Evolutionary conservation across 2,888 invertebrate species (phyloP), one percentile per base, ranked within the genome.

Genomic region (Spialia ferax): DNA sequence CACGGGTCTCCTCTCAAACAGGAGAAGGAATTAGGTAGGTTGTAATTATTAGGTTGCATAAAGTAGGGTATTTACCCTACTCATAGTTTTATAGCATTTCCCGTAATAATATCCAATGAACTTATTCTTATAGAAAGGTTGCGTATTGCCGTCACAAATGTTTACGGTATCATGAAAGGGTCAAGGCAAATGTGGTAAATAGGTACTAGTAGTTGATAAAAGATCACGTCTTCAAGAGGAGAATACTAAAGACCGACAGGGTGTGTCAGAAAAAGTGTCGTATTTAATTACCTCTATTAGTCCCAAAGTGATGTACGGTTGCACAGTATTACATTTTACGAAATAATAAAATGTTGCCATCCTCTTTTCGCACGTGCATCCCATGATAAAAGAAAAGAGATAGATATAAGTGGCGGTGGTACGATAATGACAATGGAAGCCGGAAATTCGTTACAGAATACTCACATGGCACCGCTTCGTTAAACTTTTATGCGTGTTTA

Each of bases 401-500:
- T 74, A 78, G 72, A 74, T 63, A 73, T 75, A 75, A 67, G 66
- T 75, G 71, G 60, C 48, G 10, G 70, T 76, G 72, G 75, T 72
- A 29, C 82, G 82, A 84, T 84, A 80, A 84, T 83, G 83, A 82
- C 84, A 85, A 86, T 86, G 86, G 82, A 85, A 82, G 85, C 92
- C 92, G 93, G 93, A 93, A 90, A 88, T 91, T 87, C 89, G 87
- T 93, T 91, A 90, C 89, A 87, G 65, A 66, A 88, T 89, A 11
- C 48, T 48, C 48, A 20, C 20, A 87, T 88, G 87, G 89, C 85
- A 85, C 86, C 84, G 89, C 85, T 91, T 90, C 91, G 87, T 92
- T 91, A 90, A 90, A 88, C 87, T 91, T 91, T 91, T 74, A 91
- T 90, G 88, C 86, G 80, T 88, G 88, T 89, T 89, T 89, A 92